These are phyloP conservation scores for Coreoperca whiteheadi DNA, from an alignment of 2,113 vertebrate genomes.

Conservation along the genomic window DNA sequence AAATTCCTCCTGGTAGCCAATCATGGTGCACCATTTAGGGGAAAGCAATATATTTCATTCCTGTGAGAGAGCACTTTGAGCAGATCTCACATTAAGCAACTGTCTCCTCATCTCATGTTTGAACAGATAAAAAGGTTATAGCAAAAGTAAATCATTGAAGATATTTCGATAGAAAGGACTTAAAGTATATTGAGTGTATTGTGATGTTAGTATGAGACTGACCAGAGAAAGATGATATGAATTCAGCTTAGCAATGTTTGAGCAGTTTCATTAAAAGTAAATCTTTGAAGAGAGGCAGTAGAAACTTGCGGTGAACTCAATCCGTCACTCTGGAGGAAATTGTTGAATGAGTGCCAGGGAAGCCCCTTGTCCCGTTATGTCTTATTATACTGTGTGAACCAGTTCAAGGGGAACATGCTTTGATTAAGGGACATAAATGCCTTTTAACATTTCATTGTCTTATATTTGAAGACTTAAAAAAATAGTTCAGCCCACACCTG, in stretches of 20 bases:
- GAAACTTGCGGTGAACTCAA: conserved; percentile 10
- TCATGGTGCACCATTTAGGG: conserved; percentile 24
- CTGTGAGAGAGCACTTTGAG: conserved; percentile 42
- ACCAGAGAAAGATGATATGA: conserved; percentile 20
- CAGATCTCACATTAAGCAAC: conserved; percentile 47
- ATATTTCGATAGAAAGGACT: conserved; percentile 39
- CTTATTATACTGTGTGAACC: conserved; percentile 22
- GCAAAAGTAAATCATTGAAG: conserved; percentile 45
- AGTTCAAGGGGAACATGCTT: conserved; percentile 5
- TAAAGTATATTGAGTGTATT: conserved; percentile 34
- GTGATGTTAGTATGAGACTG: conserved; percentile 24
- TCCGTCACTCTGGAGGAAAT: conserved; percentile 16
- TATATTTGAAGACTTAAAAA: neutral
- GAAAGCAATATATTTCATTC: conserved; percentile 57
- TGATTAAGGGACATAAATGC: conserved; percentile 10
- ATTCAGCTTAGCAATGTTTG: conserved; percentile 16
- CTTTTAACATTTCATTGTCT: conserved; percentile 7
- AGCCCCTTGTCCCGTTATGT: neutral
- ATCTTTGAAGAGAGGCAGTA: conserved; percentile 37
- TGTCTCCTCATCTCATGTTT: conserved; percentile 57
- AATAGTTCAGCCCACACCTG: neutral
- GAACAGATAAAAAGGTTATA: conserved; percentile 54
- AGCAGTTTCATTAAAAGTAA: conserved; percentile 22
- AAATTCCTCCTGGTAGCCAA: conserved; percentile 38
- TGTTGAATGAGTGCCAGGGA: conserved; percentile 11